A percentile compares a stretch with the other conserved stretches of the same genome.
Evolutionary conservation across 2,797 vertebrate species (phyloP).

Genomic region (Emydoidea blandingii): DNA sequence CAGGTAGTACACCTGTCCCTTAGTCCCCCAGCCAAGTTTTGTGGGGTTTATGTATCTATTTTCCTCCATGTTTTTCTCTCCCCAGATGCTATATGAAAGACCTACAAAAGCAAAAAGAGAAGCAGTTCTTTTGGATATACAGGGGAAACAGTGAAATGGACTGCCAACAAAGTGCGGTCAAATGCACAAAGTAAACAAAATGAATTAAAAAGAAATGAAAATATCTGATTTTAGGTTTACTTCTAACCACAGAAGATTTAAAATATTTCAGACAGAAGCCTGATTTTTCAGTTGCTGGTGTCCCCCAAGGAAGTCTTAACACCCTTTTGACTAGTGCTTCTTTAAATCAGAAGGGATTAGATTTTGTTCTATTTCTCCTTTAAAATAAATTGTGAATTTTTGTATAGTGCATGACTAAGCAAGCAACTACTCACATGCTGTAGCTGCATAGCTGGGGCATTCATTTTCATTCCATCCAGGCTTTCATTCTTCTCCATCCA

Average conservation of each 20-base stretch:
- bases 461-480: neutral
- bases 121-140: neutral
- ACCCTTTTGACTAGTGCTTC: neutral
- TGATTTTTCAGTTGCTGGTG: neutral
- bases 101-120: neutral
- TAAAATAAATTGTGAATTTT: neutral
- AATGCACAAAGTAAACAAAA: neutral
- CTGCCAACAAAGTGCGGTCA: neutral
- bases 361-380: slow-evolving; percentile 30
- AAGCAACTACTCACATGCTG: neutral
- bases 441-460: neutral
- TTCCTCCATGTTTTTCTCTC: neutral
- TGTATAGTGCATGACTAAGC: no score
- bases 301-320: neutral
- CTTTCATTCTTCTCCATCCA: rapidly evolving
- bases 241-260: neutral
- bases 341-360: neutral
- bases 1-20: neutral
- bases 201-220: neutral
- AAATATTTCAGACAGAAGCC: neutral
- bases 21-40: neutral
- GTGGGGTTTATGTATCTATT: neutral
- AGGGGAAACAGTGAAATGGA: neutral
- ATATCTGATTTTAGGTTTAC: neutral
- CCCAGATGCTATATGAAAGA: neutral